These are phyloP conservation scores for Palythoa heliodiscus DNA, from an alignment of 92 coral and sea anemone genomes.

Conservation along the genomic window DNA sequence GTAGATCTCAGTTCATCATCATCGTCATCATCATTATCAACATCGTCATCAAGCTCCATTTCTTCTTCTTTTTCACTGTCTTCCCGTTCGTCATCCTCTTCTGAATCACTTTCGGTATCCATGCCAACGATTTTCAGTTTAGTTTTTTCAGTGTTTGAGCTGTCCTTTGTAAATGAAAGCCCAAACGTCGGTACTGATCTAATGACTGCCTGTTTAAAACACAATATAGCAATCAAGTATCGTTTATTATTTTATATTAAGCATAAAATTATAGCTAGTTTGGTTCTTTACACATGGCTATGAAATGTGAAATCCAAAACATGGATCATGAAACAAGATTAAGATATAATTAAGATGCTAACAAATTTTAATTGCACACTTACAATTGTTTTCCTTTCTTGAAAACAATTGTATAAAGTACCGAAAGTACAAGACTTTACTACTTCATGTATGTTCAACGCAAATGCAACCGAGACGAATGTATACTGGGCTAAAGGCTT, in stretches of 20 bases:
- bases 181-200: slow-evolving; percentile 31
- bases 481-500: too few relatives aligned
- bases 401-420: too few relatives aligned
- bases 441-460: too few relatives aligned
- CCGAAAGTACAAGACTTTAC: too few relatives aligned
- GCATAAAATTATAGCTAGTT: not conserved
- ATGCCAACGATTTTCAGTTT: not conserved
- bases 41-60: slow-evolving; percentile 6
- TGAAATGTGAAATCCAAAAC: too few relatives aligned
- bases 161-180: slow-evolving; percentile 4
- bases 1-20: not conserved
- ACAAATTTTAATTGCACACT: too few relatives aligned
- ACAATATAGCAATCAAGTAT: not conserved
- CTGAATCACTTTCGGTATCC: slow-evolving; percentile 14
- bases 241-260: not conserved
- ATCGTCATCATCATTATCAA: not conserved
- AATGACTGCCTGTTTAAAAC: not conserved
- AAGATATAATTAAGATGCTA: too few relatives aligned
- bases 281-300: too few relatives aligned
- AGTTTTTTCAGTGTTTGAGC: not conserved
- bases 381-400: too few relatives aligned
- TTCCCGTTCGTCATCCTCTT: not conserved
- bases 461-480: too few relatives aligned
- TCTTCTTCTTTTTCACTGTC: not conserved
- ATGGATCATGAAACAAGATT: too few relatives aligned